A percentile compares a stretch with the other conserved stretches of the same genome.
Evolutionary conservation across 2,113 vertebrate species (phyloP).

Genomic region (Sander lucioperca): DNA sequence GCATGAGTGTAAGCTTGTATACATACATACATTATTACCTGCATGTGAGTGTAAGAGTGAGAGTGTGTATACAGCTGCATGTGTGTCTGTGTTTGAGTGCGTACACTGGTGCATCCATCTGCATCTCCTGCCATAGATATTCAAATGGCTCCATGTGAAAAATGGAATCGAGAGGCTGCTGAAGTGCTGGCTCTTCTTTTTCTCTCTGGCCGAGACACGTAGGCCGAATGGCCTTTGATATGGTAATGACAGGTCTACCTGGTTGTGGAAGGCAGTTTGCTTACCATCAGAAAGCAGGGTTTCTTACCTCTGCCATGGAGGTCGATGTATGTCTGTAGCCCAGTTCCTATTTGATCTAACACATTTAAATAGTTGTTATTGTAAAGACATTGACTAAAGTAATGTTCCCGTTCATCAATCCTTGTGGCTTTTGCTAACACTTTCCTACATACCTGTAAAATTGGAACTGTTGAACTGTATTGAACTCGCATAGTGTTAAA

Average conservation of each 20-base stretch:
- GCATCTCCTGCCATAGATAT: conserved; percentile 90
- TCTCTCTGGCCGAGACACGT: conserved; percentile 29
- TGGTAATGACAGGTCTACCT: conserved; percentile 66
- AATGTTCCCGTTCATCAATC: background rate
- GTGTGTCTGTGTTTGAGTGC: background rate
- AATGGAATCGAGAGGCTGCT: conserved; percentile 90
- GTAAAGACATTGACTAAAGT: background rate
- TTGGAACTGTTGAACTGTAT: too few species aligned
- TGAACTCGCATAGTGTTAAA: too few species aligned
- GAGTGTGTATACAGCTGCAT: background rate
- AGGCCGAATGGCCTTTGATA: conserved; percentile 66
- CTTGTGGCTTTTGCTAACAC: background rate
- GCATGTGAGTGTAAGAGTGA: conserved; percentile 25
- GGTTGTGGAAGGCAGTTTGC: conserved; percentile 7
- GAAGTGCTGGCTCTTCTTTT: conserved; percentile 81
- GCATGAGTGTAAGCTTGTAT: conserved; percentile 11
- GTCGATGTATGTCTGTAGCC: background rate
- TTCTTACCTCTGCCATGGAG: background rate
- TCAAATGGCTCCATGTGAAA: conserved; percentile 91
- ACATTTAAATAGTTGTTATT: background rate
- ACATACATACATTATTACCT: background rate
- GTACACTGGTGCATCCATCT: conserved; percentile 62
- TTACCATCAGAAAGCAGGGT: background rate
- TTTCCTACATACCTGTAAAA: too few species aligned
- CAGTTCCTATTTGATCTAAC: background rate